Conservation (phyloP, 1,140 invertebrate species). For the Bombus difficillimus region DNA sequence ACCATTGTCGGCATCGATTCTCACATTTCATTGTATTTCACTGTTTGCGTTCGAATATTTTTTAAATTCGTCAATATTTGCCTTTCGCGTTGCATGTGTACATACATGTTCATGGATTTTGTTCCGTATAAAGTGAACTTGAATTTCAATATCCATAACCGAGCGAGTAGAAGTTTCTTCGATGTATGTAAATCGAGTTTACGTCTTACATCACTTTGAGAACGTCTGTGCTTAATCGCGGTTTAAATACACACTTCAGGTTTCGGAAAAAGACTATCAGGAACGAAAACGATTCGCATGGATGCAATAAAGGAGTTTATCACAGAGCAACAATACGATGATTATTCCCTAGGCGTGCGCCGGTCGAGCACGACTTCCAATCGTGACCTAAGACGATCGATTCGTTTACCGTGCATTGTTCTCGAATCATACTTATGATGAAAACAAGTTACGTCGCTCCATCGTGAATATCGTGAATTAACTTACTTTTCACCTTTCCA, state of each 20-base stretch:
- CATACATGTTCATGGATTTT: background rate
- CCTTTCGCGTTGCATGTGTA: background rate
- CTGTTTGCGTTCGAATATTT: background rate
- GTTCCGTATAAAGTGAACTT: background rate
- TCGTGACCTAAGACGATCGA: conserved; percentile 16
- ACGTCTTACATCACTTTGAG: too few relatives aligned
- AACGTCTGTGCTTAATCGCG: background rate
- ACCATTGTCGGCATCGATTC: background rate
- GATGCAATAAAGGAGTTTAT: conserved; percentile 7
- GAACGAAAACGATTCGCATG: background rate
- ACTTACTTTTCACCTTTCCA: background rate
- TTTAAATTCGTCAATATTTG: conserved; percentile 4
- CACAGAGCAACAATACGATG: background rate
- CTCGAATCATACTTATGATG: background rate
- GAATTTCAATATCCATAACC: background rate
- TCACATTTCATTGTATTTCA: background rate
- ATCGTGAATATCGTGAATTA: background rate
- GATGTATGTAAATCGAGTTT: too few relatives aligned
- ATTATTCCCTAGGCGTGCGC: conserved; percentile 1
- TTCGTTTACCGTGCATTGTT: conserved; percentile 13
- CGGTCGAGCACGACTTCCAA: background rate
- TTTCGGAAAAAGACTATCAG: background rate
- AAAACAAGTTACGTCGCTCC: background rate
- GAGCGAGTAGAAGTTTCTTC: too few relatives aligned
- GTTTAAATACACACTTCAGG: background rate